Base-by-base conservation (phyloP, 2,113 vertebrate genomes). In the Gorilla gorilla region DNA sequence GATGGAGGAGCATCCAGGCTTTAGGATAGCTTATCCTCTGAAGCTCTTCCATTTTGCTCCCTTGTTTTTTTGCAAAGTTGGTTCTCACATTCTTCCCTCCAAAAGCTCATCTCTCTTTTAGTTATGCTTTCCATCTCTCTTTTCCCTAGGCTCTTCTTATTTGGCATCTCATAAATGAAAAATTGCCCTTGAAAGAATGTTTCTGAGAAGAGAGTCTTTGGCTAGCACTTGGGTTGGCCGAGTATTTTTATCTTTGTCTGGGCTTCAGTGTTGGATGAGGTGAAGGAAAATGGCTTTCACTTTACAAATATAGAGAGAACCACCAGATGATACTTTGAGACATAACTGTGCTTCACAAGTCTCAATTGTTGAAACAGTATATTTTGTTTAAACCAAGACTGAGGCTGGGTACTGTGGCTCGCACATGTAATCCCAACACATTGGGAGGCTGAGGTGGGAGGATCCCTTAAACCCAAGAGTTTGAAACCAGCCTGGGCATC, bases 161-260 rank as follows among this genome's bases (percentile, higher is more conserved):
- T 79, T 85, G 87, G 55, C 40, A 96, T 82, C 27, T 45, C 55
- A 84, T 57, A n/a, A 96, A 97, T 76, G 61, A 95, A 79, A 97
- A 95, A n/a, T 4, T 83, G n/a, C 25, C 48, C 43, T 35, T 94
- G 35, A 70, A 91, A 82, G 38, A 84, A 97, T n/a, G 32, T 75
- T 17, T 80, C 43, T 89, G 22, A 94, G 66, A 76, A 87, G 50
- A 93, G n/a, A 96, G 11, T 78, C 35, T 84, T 52, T 64, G 40
- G 43, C 78, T 45, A 61, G 52, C 2, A 45, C 92, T 61, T 86
- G 59, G 5, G 12, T 73, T 87, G 91, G 50, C 85, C 82, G 23
- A 70, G 30, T 43, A 5, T 79, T 72, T 70, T 75, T 82, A 61
- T 84, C 52, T 97, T 95, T 96, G 92, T 84, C 94, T 95, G 59